Evolutionary conservation across 2,888 invertebrate genomes (phyloP).

Genomic region (Pyrrhosoma nymphula): DNA sequence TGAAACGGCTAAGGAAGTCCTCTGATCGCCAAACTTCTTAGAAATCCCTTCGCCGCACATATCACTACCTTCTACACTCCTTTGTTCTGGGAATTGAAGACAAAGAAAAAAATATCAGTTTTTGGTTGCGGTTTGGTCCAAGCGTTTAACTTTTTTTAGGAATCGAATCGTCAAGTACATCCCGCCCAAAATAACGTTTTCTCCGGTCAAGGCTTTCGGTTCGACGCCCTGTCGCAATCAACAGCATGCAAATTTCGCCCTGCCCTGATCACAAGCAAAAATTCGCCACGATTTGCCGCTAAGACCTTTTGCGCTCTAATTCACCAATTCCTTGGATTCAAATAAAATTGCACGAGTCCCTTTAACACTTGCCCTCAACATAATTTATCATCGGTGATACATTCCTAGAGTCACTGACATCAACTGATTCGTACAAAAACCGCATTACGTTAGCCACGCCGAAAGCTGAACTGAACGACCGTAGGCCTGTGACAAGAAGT

Average conservation of each 20-base stretch:
- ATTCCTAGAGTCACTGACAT: too few relatives aligned
- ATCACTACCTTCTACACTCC: not conserved
- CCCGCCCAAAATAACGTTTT: not conserved
- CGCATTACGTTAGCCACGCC: too few relatives aligned
- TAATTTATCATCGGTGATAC: too few relatives aligned
- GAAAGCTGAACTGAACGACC: too few relatives aligned
- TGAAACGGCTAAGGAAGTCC: not conserved
- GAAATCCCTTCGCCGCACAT: not conserved
- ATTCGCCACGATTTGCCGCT: not conserved
- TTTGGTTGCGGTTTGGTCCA: not conserved
- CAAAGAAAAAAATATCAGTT: not conserved
- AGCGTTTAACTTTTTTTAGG: not conserved
- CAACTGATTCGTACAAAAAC: too few relatives aligned
- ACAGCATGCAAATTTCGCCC: not conserved
- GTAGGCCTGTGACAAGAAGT: too few relatives aligned
- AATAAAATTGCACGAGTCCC: too few relatives aligned
- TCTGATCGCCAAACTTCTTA: not conserved
- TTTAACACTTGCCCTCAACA: too few relatives aligned
- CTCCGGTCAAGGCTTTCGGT: not conserved
- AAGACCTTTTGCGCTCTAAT: not conserved
- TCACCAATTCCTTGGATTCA: too few relatives aligned
- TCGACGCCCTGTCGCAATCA: not conserved
- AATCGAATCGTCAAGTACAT: not conserved
- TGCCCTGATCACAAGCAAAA: not conserved
- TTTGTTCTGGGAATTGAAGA: not conserved